Evolutionary conservation across 1,140 invertebrate species (phyloP), one percentile per base, ranked within the genome.

Genomic region (Grapholita molesta): DNA sequence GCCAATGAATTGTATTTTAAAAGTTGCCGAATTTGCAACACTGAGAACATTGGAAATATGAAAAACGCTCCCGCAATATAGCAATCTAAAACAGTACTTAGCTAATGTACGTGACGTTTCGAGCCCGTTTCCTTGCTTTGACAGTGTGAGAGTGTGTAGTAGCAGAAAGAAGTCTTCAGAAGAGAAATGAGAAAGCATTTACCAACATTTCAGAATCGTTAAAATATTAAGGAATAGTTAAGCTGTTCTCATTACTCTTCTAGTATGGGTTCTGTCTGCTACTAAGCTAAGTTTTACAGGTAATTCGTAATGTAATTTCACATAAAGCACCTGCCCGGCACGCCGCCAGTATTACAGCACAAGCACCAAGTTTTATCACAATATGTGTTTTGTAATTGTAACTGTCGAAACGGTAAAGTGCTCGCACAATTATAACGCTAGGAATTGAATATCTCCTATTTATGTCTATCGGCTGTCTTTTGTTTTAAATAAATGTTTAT

Each of bases 271-370:
- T 48, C 42, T 48, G 18, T 48, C 42, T 48, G 42, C 18, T 48
- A 48, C 42, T 1, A 28, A 61, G 55, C 55, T 28, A 61, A 61
- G 28, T 86, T 82, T 87, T 83, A 77, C 87, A 91, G 88, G 89
- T 91, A 91, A 90, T 74, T 83, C 75, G 74, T 82, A 85, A 75
- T 83, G 81, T 90, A 88, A 89, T 89, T 89, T 89, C 85, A 89
- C 85, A 88, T 89, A 90, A 85, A 85, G 89, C 89, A 91, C 89
- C 85, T 91, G 89, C 88, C 86, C 88, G 89, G 89, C 89, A 91
- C 89, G 89, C 89, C 80, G 88, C 88, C 88, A 91, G 89, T 91
- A 91, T 81, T 83, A 84, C 82, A 88, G 89, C 89, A 91, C 89
- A 85, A 85, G 88, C 88, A 90, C 89, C 86, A 91, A 86, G 80